Conservation (phyloP, 1,140 invertebrate species). For the Temnothorax nylanderi region DNA sequence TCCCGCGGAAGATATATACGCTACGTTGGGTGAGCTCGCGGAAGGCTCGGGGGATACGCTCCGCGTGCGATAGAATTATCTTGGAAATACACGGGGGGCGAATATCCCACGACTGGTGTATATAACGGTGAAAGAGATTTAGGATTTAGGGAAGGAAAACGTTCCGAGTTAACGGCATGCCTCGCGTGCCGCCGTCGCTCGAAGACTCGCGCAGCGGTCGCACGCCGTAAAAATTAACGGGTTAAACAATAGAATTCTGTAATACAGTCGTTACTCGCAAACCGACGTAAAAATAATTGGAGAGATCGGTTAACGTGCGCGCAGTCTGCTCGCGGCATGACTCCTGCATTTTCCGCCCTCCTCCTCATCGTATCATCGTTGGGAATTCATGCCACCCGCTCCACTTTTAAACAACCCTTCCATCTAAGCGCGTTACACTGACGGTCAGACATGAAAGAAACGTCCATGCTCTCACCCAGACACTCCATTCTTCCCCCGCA, state of each 20-base stretch:
- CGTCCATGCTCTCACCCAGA: slow-evolving; percentile 78
- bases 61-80: slow-evolving; percentile 70
- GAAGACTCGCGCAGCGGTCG: slow-evolving; percentile 53
- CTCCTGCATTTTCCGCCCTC: neutral
- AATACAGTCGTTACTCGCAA: slow-evolving; percentile 75
- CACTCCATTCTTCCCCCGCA: slow-evolving; percentile 68
- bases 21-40: slow-evolving; percentile 53
- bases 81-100: slow-evolving; percentile 36
- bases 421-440: slow-evolving; percentile 67
- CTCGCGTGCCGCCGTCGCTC: slow-evolving; percentile 68
- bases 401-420: slow-evolving; percentile 65
- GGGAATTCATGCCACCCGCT: slow-evolving; percentile 45
- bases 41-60: slow-evolving; percentile 68
- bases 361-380: slow-evolving; percentile 43
- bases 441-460: slow-evolving; percentile 78
- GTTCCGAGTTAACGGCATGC: slow-evolving; percentile 33
- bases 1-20: slow-evolving; percentile 40
- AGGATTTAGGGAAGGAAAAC: slow-evolving; percentile 1
- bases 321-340: slow-evolving; percentile 42
- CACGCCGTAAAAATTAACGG: slow-evolving; percentile 78
- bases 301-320: slow-evolving; percentile 66
- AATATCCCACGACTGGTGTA: slow-evolving; percentile 72
- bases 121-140: slow-evolving; percentile 35
- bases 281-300: slow-evolving; percentile 78
- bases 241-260: slow-evolving; percentile 77